Evolutionary conservation across 2,888 invertebrate species (phyloP).

Genomic region (Melipona bicolor): DNA sequence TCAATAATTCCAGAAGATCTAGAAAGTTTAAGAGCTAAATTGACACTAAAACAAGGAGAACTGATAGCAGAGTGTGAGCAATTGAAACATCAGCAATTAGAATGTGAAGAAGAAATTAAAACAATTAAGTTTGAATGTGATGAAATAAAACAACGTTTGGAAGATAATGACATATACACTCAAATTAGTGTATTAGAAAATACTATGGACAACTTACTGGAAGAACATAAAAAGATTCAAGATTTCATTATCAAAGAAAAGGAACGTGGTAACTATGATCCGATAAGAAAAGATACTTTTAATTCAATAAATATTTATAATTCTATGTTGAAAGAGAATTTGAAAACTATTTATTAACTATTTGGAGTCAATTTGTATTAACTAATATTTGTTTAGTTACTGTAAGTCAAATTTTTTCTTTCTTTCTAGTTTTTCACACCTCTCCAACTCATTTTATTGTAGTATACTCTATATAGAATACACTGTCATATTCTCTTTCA

Average conservation of each 20-base stretch:
- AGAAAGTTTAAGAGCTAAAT: slow-evolving; percentile 86
- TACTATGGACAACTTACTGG: slow-evolving; percentile 88
- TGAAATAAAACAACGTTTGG: slow-evolving; percentile 86
- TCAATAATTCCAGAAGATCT: slow-evolving; percentile 87
- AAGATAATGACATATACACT: slow-evolving; percentile 89
- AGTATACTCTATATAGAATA: too few species aligned
- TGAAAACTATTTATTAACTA: slow-evolving; percentile 71
- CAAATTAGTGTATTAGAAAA: slow-evolving; percentile 90
- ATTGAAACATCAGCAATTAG: slow-evolving; percentile 85
- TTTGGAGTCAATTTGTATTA: slow-evolving; percentile 14
- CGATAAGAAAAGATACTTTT: slow-evolving; percentile 87
- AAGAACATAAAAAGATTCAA: slow-evolving; percentile 88
- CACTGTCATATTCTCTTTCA: too few species aligned
- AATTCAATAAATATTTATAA: slow-evolving; percentile 86
- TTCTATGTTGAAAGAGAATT: slow-evolving; percentile 84
- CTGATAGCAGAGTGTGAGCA: slow-evolving; percentile 85
- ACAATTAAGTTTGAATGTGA: slow-evolving; percentile 85
- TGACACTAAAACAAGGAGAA: slow-evolving; percentile 86
- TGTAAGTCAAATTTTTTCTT: slow-evolving; percentile 59
- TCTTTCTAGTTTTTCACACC: slow-evolving; percentile 70
- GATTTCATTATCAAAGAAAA: slow-evolving; percentile 89
- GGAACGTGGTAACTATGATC: slow-evolving; percentile 88
- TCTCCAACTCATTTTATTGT: too few species aligned
- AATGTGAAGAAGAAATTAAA: slow-evolving; percentile 85
- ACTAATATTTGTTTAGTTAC: not conserved